Conservation (phyloP, 2,113 vertebrate genomes). For the Gavia stellata region DNA sequence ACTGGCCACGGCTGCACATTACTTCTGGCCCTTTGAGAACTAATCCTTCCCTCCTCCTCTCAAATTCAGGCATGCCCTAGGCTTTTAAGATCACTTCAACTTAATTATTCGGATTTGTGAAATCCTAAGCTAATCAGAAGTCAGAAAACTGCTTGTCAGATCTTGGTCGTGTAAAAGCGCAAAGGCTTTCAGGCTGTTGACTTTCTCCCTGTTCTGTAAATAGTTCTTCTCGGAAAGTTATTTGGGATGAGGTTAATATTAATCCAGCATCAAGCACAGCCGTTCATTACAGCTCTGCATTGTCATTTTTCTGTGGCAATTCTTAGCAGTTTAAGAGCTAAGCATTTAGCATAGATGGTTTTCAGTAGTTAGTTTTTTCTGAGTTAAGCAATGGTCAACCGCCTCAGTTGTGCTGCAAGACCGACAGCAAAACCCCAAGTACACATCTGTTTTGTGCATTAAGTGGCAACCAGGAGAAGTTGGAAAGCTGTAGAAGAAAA, state of each 20-base stretch:
- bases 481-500: not conserved
- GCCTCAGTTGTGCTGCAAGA: not conserved
- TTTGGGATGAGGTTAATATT: not conserved
- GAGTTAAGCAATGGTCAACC: not conserved
- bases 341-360: not conserved
- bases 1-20: not conserved
- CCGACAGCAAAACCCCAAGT: not conserved
- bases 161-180: not conserved
- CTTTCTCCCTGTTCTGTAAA: not conserved
- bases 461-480: not conserved
- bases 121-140: not conserved
- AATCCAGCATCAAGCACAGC: not conserved
- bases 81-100: not conserved
- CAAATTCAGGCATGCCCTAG: not conserved
- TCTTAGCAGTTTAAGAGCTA: not conserved
- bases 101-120: not conserved
- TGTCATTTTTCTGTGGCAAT: not conserved
- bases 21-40: not conserved
- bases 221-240: not conserved
- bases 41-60: not conserved
- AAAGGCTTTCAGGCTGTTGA: not conserved
- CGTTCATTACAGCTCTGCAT: not conserved
- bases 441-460: not conserved
- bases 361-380: not conserved
- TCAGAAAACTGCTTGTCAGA: not conserved